Conservation (phyloP, 2,888 invertebrate genomes). For the Agriopis marginaria region DNA sequence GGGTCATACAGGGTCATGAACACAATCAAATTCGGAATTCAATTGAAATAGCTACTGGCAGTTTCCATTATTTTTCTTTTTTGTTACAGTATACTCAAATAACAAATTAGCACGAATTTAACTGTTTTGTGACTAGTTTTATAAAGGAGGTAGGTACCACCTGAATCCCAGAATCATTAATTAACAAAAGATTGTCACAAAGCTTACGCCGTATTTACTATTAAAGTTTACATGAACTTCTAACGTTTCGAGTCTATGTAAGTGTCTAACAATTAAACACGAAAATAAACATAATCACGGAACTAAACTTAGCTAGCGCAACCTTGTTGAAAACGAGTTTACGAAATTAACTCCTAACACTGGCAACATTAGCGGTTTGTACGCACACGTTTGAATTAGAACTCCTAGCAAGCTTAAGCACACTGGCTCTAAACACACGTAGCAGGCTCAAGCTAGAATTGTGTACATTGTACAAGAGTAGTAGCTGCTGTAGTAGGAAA, state of each 20-base stretch:
- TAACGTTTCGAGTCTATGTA: not conserved
- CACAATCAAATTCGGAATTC: not conserved
- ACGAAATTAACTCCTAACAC: constrained; percentile 31
- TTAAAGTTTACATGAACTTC: constrained; percentile 6
- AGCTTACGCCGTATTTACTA: not conserved
- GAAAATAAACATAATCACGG: constrained; percentile 20
- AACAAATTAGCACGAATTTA: too few species aligned
- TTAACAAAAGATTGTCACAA: too few species aligned
- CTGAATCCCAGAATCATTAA: too few species aligned
- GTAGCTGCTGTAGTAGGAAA: too few species aligned
- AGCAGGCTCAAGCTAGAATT: not conserved
- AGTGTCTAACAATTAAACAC: constrained; percentile 20
- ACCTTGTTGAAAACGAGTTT: constrained; percentile 18
- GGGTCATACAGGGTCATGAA: not conserved
- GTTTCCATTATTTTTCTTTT: too few species aligned
- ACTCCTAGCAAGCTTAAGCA: not conserved
- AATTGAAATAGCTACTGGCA: not conserved
- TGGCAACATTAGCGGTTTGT: constrained; percentile 37
- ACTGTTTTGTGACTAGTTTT: not conserved
- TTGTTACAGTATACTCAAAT: too few species aligned
- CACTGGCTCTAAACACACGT: not conserved
- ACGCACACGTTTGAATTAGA: constrained; percentile 15
- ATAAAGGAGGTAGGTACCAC: not conserved
- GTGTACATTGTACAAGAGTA: not conserved
- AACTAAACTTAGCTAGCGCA: constrained; percentile 22